Base-by-base conservation (phyloP, 2,797 vertebrate genomes). In the Yasuhikotakia modesta region DNA sequence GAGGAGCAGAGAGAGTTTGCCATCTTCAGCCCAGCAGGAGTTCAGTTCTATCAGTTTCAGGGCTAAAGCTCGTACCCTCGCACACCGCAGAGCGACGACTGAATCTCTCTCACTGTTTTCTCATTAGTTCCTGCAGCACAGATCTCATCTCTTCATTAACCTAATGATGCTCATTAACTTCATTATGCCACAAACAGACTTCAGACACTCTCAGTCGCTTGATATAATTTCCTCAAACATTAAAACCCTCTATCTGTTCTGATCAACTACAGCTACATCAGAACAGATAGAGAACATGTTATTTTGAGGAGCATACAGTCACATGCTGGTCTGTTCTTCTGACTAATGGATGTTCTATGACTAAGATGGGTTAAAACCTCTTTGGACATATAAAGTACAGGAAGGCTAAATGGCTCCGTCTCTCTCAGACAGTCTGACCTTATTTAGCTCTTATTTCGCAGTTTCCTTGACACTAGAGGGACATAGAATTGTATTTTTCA, bases 151-250 rank as follows among this genome's bases (percentile, higher is more conserved):
- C 0, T 71, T 77, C 81, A 77, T 85, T 79, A 77, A 65, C 60
- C 39, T 65, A 57, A 78, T 79, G 69, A 35, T 22, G 73, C 30
- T 76, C 72, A 79, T 81, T 71, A 78, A 67, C 50, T 43, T 57
- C 57, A 73, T 81, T 22, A 63, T 39, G 30, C 46, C n/a, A 61
- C 11, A 3, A 52, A 80, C 45, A 53, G 13, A 55, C 48, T 70
- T 55, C n/a, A 60, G 13, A 60, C 75, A 66, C 72, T 65, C 24
- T 64, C 43, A 67, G 21, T 32, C 45, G 2, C 64, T 70, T n/a
- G 4, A 43, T 45, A 78, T 19, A 4, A 24, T 48, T 60, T 60
- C 11, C 57, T 13, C 43, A 73, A 68, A n/a, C n/a, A n/a, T n/a
- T n/a, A n/a, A n/a, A n/a, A n/a, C n/a, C n/a, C n/a, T n/a, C n/a